These are phyloP conservation scores for Caenorhabditis auriculariae DNA, from an alignment of 2,888 invertebrate genomes.

Conservation along the genomic window DNA sequence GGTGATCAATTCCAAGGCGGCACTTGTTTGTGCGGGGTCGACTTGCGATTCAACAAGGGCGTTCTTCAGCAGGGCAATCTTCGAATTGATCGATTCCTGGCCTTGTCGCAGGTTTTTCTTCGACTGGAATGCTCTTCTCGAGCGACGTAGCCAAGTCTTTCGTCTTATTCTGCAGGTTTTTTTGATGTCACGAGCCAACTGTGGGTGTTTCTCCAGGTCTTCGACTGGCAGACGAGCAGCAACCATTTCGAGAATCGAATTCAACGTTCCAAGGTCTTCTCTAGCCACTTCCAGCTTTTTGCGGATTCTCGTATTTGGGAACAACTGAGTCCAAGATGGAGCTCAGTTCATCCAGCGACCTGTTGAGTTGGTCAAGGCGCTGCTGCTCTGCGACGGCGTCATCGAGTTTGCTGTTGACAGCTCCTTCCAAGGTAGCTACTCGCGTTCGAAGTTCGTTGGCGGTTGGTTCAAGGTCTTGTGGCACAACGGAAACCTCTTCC, in stretches of 20 bases:
- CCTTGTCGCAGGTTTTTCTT: conserved; percentile 6
- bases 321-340: conserved; percentile 15
- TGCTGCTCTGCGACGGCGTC: conserved; percentile 15
- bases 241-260: conserved; percentile 8
- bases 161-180: conserved; percentile 12
- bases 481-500: conserved; percentile 7
- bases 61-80: background rate
- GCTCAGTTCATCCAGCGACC: conserved; percentile 4
- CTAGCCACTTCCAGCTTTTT: conserved; percentile 14
- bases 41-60: background rate
- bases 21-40: conserved; percentile 1
- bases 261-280: conserved; percentile 5
- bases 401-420: conserved; percentile 5
- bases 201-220: conserved; percentile 6
- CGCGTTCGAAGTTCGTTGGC: conserved; percentile 9
- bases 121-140: conserved; percentile 8
- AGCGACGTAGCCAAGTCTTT: conserved; percentile 12
- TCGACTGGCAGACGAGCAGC: background rate
- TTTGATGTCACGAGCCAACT: conserved; percentile 12
- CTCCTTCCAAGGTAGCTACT: conserved; percentile 6
- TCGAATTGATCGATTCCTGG: background rate
- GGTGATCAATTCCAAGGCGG: conserved; percentile 8
- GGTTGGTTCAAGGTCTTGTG: conserved; percentile 4
- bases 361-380: conserved; percentile 6
- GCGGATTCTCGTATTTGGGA: conserved; percentile 8